Evolutionary conservation across 2,797 vertebrate species (phyloP).

Genomic region (Macropodus opercularis): DNA sequence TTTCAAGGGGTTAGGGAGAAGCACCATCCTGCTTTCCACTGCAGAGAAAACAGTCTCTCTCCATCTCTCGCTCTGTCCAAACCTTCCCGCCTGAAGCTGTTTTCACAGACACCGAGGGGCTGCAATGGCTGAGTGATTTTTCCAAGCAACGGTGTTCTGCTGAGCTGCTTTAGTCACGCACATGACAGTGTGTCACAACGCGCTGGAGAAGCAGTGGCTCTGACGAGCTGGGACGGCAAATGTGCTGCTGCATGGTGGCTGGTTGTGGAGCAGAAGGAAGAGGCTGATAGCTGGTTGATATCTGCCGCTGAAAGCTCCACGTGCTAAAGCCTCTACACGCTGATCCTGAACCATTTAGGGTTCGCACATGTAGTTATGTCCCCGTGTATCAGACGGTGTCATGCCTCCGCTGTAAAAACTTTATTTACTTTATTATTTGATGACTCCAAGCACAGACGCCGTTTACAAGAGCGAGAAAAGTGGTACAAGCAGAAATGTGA

Average conservation of each 20-base stretch:
- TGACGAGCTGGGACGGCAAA: constrained; percentile 63
- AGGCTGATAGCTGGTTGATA: constrained; percentile 35
- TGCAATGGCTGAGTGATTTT: constrained; percentile 73
- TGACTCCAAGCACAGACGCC: constrained; percentile 3
- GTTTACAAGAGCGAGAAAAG: background rate
- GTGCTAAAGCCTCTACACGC: constrained; percentile 48
- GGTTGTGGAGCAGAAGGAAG: constrained; percentile 38
- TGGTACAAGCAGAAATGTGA: constrained; percentile 5
- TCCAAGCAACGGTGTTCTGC: constrained; percentile 49
- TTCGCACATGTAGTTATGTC: no score
- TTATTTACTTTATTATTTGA: background rate
- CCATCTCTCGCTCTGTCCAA: constrained; percentile 57
- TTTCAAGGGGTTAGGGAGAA: constrained; percentile 67
- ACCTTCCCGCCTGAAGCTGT: constrained; percentile 67
- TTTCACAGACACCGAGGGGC: constrained; percentile 71
- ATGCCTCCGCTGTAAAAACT: constrained; percentile 20
- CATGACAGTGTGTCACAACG: constrained; percentile 71
- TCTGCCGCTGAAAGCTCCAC: constrained; percentile 24
- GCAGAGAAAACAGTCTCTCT: constrained; percentile 66
- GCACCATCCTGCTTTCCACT: constrained; percentile 57
- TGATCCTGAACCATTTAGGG: no score
- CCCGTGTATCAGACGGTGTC: no score
- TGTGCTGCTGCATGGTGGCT: constrained; percentile 40
- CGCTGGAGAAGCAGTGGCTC: constrained; percentile 63
- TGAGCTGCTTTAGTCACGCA: constrained; percentile 75